Evolutionary conservation across 2,888 invertebrate genomes (phyloP), one percentile per base, ranked within the genome.

Genomic region (Cosmopolites sordidus): DNA sequence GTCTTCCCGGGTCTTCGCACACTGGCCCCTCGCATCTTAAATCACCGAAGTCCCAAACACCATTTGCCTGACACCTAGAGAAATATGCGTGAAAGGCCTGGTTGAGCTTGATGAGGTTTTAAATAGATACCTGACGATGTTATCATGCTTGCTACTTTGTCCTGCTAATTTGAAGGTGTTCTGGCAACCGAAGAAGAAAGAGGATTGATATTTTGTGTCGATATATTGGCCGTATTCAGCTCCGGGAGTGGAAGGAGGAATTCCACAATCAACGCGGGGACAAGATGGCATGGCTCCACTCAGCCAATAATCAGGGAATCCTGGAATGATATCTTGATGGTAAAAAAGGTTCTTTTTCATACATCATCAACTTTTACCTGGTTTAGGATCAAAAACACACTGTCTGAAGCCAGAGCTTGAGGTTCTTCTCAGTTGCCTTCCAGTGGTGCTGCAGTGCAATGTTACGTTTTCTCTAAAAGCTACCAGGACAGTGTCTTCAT

Each of bases 41-140:
- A 69, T 94, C 93, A 18, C 97, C 97, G 71, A 97, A 95, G 77
- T 97, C 97, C 98, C 98, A 98, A 56, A 90, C 87, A 1, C 93
- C 92, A 67, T 93, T 93, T 1, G 87, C 86, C 76, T 89, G 88
- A 73, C 97, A 97, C 58, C 56, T 55, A 18, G 1, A 48, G 30
- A 42, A 11, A 33, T 12, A 33, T 33, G 3, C 3, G 3, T 33
- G 22, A 22, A 9, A 9, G 9, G 9, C 27, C 27, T n/a, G n/a
- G n/a, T n/a, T n/a, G n/a, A n/a, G n/a, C 22, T 11, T 33, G 11
- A 12, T 33, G 11, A 4, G 33, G 12, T 11, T 40, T 40, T 1
- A 14, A 9, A 29, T 22, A n/a, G 14, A n/a, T 43, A 55, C 55
- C 89, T 80, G 0, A 98, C 96, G 9, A 91, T 89, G 69, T 92